Evolutionary conservation across 2,888 invertebrate species (phyloP).

Genomic region (Acrobasis suavella): DNA sequence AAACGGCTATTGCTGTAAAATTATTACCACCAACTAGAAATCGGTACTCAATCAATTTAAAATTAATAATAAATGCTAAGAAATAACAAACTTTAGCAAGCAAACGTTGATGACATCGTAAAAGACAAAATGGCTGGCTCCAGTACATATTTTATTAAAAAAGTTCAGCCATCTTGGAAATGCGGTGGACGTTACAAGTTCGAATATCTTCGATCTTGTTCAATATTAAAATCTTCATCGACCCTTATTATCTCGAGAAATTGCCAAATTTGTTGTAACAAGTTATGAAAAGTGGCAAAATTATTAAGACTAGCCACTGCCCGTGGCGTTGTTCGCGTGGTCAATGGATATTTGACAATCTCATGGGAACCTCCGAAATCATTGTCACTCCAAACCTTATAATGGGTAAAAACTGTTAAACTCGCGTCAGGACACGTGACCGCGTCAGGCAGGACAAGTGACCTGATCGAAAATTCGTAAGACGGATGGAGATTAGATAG

Average conservation of each 20-base stretch:
- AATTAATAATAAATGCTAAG: slow-evolving; percentile 23
- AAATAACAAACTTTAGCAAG: slow-evolving; percentile 45
- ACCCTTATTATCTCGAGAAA: slow-evolving; percentile 35
- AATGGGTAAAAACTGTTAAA: no score
- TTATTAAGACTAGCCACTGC: slow-evolving; percentile 30
- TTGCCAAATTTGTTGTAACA: slow-evolving; percentile 28
- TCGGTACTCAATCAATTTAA: slow-evolving; percentile 22
- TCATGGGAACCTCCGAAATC: no score
- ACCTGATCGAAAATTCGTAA: no score
- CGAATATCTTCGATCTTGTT: slow-evolving; percentile 48
- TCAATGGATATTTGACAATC: no score
- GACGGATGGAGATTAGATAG: no score
- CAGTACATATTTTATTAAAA: slow-evolving; percentile 71
- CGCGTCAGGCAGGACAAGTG: no score
- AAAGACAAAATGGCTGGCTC: slow-evolving; percentile 46
- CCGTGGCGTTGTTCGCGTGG: no score
- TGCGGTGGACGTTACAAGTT: slow-evolving; percentile 52
- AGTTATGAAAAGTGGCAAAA: slow-evolving; percentile 45
- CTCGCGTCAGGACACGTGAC: no score
- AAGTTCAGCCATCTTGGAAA: slow-evolving; percentile 62
- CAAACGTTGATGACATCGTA: slow-evolving; percentile 53
- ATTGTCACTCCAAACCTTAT: no score
- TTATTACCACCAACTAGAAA: not conserved
- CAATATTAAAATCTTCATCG: slow-evolving; percentile 62
- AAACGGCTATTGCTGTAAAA: not conserved